Evolutionary conservation across 2,113 vertebrate species (phyloP).

Genomic region (Cyprinodon brontotheroides): DNA sequence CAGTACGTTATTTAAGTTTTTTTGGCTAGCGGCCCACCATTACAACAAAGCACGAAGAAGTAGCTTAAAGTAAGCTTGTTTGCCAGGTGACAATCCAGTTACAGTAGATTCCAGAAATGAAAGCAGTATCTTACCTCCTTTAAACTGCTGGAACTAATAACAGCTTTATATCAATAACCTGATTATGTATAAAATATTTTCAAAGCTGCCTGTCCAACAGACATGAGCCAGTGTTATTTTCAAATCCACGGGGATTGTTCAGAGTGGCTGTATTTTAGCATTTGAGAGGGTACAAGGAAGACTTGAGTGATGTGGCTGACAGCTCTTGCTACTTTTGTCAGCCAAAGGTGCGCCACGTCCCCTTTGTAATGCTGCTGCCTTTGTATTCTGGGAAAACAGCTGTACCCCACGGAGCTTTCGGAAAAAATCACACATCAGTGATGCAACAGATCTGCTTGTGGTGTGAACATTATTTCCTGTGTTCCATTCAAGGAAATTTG

Average conservation of each 20-base stretch:
- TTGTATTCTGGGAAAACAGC: conserved; percentile 77
- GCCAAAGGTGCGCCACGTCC: conserved; percentile 72
- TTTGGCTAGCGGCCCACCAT: no score
- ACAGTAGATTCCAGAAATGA: background rate
- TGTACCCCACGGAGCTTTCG: conserved; percentile 68
- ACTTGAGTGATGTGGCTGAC: conserved; percentile 78
- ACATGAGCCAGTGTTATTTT: conserved; percentile 59
- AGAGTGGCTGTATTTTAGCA: conserved; percentile 43
- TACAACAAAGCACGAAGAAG: no score
- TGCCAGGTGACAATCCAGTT: background rate
- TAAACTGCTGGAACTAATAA: conserved; percentile 56
- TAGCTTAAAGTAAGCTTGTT: no score
- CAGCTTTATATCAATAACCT: conserved; percentile 74
- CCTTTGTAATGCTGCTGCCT: conserved; percentile 74
- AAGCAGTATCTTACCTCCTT: conserved; percentile 8
- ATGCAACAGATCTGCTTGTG: conserved; percentile 59
- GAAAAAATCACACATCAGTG: conserved; percentile 68
- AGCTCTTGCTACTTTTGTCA: conserved; percentile 74
- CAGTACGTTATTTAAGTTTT: no score
- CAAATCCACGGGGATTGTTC: conserved; percentile 75
- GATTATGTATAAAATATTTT: conserved; percentile 70
- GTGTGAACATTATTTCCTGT: conserved; percentile 50
- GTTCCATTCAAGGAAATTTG: conserved; percentile 65
- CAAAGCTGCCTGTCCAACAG: conserved; percentile 69
- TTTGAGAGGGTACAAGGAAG: conserved; percentile 55